Conservation (phyloP, 2,113 vertebrate genomes). For the Cranoglanis bouderius region DNA sequence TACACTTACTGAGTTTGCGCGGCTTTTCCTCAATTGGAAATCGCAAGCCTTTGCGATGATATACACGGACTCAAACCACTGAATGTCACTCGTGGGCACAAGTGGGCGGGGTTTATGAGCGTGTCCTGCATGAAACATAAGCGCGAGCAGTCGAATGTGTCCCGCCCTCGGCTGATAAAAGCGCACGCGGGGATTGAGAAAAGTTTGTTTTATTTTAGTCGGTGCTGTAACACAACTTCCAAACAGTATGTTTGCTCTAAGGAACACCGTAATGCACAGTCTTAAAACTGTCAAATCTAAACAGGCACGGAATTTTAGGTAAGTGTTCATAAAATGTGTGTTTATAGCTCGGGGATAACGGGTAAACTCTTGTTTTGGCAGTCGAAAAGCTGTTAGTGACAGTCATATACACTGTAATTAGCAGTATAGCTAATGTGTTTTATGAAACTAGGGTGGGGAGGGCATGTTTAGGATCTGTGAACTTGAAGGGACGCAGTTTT, state of each 20-base stretch:
- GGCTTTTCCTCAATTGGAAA: background rate
- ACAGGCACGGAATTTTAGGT: constrained; percentile 73
- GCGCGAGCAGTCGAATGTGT: background rate
- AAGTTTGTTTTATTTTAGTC: constrained; percentile 18
- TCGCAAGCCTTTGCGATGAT: background rate
- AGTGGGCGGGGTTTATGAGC: background rate
- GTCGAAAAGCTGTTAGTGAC: too few species aligned
- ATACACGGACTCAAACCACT: background rate
- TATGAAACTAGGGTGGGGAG: constrained; percentile 14
- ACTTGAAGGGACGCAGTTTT: constrained; percentile 83
- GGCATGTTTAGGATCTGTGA: constrained; percentile 53
- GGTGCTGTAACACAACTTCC: background rate
- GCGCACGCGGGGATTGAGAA: background rate
- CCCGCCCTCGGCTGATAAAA: background rate
- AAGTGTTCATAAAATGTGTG: too few species aligned
- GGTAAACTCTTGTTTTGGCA: too few species aligned
- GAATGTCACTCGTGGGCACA: background rate
- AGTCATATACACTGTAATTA: background rate
- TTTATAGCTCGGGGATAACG: too few species aligned
- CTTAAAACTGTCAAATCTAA: constrained; percentile 40
- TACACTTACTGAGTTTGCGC: background rate
- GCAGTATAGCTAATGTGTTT: background rate
- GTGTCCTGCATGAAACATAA: background rate
- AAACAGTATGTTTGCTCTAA: constrained; percentile 41
- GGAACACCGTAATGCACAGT: constrained; percentile 48